Evolutionary conservation across 2,888 invertebrate genomes (phyloP).

Genomic region (Phasia obesa): DNA sequence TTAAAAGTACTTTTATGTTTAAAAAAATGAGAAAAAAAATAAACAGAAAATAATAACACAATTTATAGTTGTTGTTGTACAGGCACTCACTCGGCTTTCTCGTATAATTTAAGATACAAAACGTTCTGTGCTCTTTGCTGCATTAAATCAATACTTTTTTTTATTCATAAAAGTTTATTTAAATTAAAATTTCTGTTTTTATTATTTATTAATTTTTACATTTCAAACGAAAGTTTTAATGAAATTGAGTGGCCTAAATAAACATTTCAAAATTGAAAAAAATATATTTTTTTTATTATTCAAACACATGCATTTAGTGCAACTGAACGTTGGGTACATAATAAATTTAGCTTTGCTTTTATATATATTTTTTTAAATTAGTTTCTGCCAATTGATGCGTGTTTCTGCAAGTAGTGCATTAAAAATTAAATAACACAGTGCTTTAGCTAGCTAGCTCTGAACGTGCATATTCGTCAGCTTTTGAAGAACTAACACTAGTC

Average conservation of each 20-base stretch:
- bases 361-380: too few species aligned
- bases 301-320: background rate
- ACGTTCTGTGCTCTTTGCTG: constrained; percentile 52
- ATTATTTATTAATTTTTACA: constrained; percentile 61
- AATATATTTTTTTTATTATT: constrained; percentile 13
- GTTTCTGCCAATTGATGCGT: too few species aligned
- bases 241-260: constrained; percentile 55
- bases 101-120: constrained; percentile 61
- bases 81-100: constrained; percentile 26
- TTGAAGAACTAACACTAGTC: too few species aligned
- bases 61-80: constrained; percentile 69
- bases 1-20: constrained; percentile 66
- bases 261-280: constrained; percentile 42
- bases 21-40: constrained; percentile 42
- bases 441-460: too few species aligned
- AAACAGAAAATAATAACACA: constrained; percentile 41
- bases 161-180: constrained; percentile 23
- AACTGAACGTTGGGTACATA: too few species aligned
- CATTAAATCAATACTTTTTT: constrained; percentile 49
- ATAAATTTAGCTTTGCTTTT: too few species aligned
- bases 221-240: constrained; percentile 61
- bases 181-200: constrained; percentile 57
- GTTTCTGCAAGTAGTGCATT: too few species aligned
- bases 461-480: too few species aligned
- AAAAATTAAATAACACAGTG: too few species aligned